phyloP scores from a whole-genome alignment of 1,140 invertebrate species.

The Zaprionus camerounensis region DNA sequence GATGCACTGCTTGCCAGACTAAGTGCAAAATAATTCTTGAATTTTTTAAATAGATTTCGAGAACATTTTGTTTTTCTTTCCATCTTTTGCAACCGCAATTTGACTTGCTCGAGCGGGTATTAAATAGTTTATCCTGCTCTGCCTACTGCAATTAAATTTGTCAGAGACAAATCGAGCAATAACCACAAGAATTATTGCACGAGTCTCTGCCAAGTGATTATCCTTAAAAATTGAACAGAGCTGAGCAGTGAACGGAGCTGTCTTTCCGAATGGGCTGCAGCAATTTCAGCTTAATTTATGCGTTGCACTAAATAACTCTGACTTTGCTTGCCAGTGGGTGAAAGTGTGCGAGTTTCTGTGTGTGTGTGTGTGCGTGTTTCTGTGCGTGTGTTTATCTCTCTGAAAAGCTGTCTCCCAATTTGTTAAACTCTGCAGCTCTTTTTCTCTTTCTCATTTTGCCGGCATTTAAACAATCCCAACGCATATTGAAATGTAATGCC shows the following conservation, averaged over 20 bases:
- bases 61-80: not conserved
- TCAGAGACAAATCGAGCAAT: slow-evolving; percentile 34
- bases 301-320: slow-evolving; percentile 55
- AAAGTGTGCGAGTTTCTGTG: not conserved
- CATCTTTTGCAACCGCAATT: not conserved
- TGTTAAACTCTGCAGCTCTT: slow-evolving; percentile 6
- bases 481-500: slow-evolving; percentile 67
- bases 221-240: slow-evolving; percentile 62
- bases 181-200: slow-evolving; percentile 22
- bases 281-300: slow-evolving; percentile 67
- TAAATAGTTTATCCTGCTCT: slow-evolving; percentile 26
- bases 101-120: not conserved
- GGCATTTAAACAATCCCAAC: slow-evolving; percentile 62
- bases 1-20: not conserved
- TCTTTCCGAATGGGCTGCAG: slow-evolving; percentile 35
- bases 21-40: not conserved
- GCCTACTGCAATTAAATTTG: slow-evolving; percentile 62
- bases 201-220: slow-evolving; percentile 55
- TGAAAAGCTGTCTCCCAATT: not conserved
- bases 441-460: slow-evolving; percentile 3
- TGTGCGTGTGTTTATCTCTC: not conserved
- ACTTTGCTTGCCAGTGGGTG: not conserved
- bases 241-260: slow-evolving; percentile 2
- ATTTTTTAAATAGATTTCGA: not conserved
- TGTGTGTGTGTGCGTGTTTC: not conserved